Percentiles rank a stretch among this genome's conserved stretches.
These are phyloP conservation scores for Drosophila monieri DNA, from an alignment of 2,888 invertebrate species.

Conservation along the genomic window DNA sequence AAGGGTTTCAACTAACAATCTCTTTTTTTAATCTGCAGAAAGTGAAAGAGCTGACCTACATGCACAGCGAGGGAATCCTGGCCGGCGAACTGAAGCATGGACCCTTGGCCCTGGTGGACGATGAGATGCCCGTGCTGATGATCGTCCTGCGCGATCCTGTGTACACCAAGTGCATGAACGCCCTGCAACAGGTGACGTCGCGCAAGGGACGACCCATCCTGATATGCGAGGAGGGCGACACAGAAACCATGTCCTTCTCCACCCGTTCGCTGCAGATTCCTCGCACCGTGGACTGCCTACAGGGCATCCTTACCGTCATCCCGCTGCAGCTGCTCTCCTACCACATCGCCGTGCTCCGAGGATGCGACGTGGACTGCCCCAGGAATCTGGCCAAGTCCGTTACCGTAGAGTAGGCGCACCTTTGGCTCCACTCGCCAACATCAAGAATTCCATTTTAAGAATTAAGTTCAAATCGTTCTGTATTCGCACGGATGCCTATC, in stretches of 20 bases:
- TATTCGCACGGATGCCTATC: constrained; percentile 17
- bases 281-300: constrained; percentile 97
- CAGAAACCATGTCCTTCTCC: constrained; percentile 91
- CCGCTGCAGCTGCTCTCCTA: constrained; percentile 99
- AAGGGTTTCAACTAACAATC: background rate
- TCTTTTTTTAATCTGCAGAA: constrained; percentile 84
- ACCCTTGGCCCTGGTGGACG: constrained; percentile 97
- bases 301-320: constrained; percentile 96
- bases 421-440: background rate
- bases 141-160: constrained; percentile 98
- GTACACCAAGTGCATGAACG: constrained; percentile 98
- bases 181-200: constrained; percentile 96
- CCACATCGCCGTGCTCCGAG: constrained; percentile 97
- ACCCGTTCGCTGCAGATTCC: constrained; percentile 94
- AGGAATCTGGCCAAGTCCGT: constrained; percentile 99
- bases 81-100: constrained; percentile 99
- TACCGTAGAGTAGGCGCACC: constrained; percentile 91
- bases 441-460: constrained; percentile 64
- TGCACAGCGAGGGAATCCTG: constrained; percentile 99
- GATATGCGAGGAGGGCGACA: constrained; percentile 96
- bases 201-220: constrained; percentile 96
- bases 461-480: constrained; percentile 30
- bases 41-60: constrained; percentile 99
- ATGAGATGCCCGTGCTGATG: constrained; percentile 99
- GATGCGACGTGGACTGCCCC: constrained; percentile 98